Conservation (phyloP, 2,888 invertebrate genomes). For the Sarcophaga carnaria region DNA sequence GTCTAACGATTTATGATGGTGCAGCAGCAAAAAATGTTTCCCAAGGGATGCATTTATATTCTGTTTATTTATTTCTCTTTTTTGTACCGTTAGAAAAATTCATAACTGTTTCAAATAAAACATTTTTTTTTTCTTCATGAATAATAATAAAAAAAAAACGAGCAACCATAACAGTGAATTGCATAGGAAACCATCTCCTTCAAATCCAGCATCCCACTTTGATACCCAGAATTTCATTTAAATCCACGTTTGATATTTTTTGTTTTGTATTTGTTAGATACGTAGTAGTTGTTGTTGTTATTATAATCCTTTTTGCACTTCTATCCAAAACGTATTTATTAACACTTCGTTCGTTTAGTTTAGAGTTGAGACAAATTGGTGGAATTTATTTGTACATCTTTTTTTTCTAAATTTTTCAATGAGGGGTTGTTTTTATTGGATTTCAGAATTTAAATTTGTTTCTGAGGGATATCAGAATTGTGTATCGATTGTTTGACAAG, state of each 20-base stretch:
- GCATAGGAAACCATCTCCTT: not conserved
- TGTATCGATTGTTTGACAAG: too few species aligned
- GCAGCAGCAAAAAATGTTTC: not conserved
- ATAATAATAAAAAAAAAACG: not conserved
- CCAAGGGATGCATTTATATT: constrained; percentile 11
- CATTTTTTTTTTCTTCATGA: not conserved
- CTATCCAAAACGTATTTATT: constrained; percentile 18
- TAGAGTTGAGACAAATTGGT: not conserved
- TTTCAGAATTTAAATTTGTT: not conserved
- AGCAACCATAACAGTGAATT: not conserved
- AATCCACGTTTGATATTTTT: not conserved
- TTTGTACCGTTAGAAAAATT: not conserved
- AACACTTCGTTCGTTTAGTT: constrained; percentile 17
- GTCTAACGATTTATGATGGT: constrained; percentile 10
- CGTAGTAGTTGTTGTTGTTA: not conserved
- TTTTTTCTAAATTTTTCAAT: not conserved
- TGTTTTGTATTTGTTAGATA: not conserved
- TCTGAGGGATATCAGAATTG: not conserved
- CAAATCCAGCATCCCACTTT: too few species aligned
- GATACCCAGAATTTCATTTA: too few species aligned
- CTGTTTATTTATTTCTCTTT: too few species aligned
- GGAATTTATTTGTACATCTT: not conserved
- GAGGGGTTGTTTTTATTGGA: constrained; percentile 28
- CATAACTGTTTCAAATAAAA: not conserved
- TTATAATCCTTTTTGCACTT: not conserved